A percentile compares a stretch with the other conserved stretches of the same genome.
Conservation (phyloP, 2,888 invertebrate species). For the Macaria notata region DNA sequence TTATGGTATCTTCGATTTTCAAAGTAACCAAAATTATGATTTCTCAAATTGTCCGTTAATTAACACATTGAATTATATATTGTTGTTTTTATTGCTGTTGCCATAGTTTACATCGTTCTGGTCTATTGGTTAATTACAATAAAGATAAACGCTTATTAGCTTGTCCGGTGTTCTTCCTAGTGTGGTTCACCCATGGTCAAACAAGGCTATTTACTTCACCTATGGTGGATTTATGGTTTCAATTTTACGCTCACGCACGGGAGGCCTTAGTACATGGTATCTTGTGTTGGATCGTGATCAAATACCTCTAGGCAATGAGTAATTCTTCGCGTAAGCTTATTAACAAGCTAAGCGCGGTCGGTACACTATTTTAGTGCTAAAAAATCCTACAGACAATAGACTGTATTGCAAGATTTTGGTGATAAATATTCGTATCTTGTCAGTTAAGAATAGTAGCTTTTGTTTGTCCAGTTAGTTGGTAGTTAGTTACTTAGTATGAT, state of each 20-base stretch:
- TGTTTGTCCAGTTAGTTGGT: no score
- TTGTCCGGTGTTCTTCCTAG: conserved; percentile 17
- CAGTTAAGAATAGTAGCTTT: no score
- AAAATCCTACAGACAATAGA: conserved; percentile 17
- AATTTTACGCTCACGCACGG: conserved; percentile 28
- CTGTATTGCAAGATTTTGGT: conserved; percentile 12
- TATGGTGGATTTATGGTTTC: conserved; percentile 25
- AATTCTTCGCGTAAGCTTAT: conserved; percentile 27
- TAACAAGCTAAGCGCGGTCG: conserved; percentile 25
- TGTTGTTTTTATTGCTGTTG: no score
- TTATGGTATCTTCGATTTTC: no score
- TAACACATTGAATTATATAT: no score
- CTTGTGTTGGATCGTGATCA: conserved; percentile 16
- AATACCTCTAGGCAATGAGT: conserved; percentile 22
- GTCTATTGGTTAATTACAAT: conserved; percentile 25
- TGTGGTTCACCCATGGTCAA: conserved; percentile 21
- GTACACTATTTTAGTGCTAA: conserved; percentile 17
- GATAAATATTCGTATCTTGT: conserved; percentile 2
- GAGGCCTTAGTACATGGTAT: conserved; percentile 14
- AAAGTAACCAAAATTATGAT: no score
- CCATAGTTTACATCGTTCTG: conserved; percentile 18
- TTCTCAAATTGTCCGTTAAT: no score
- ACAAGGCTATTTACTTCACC: conserved; percentile 17
- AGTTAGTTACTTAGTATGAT: no score
- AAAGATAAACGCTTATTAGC: conserved; percentile 5